Evolutionary conservation across 2,113 vertebrate genomes (phyloP), one percentile per base, ranked within the genome.

Genomic region (Apistogramma diplotaenia): DNA sequence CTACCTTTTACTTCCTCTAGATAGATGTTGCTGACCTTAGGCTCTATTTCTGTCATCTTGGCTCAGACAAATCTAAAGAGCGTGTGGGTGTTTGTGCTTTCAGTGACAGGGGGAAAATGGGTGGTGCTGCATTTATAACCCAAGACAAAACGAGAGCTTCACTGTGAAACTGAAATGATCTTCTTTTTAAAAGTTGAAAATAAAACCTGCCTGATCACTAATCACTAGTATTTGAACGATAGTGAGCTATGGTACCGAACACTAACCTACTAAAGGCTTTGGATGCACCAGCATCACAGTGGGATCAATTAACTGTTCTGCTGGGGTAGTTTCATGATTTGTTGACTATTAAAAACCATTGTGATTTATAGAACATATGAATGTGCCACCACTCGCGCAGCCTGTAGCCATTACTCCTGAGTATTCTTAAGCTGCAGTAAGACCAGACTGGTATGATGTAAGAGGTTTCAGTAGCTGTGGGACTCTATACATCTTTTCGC

Each of bases 401-500:
- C 55, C 19, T 60, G 31, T 31, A 33, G 59, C 27, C 5, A 70
- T 67, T 54, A 51, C 15, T 40, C 54, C 19, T 54, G 55, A 21
- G 29, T 35, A 57, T 72, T 71, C 46, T 54, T 16, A 57, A 76
- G 31, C 58, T 49, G 56, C 12, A 21, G 58, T 46, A 15, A 79
- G 8, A 19, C 46, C 67, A 15, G 23, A 60, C 29, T 59, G 55
- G 56, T 15, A 25, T 70, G 78, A 87, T 77, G 74, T 58, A 81
- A 84, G 21, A 57, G 53, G 25, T 58, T 62, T 81, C 62, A 74
- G 12, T 49, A 55, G 75, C 49, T 37, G n/a, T n/a, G 54, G 71
- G 79, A 72, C 71, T 81, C 49, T 5, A 81, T 58, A 29, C 56
- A 78, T 80, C 49, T 65, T 65, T 59, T 43, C 59, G 19, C 25